Evolutionary conservation across 2,797 vertebrate species (phyloP).

Genomic region (Phoeniculus purpureus): DNA sequence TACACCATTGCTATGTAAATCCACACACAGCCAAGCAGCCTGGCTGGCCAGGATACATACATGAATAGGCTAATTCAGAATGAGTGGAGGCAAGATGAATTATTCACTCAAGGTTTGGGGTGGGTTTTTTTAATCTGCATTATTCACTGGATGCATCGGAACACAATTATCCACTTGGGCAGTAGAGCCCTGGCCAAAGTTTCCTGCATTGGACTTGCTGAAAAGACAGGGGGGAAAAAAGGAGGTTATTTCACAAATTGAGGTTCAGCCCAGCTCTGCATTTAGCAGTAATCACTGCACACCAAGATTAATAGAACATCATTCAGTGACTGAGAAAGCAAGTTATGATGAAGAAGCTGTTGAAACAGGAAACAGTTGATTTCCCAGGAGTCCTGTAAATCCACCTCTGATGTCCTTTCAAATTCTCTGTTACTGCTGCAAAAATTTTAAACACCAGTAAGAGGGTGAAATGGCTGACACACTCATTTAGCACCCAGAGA

Average conservation of each 20-base stretch:
- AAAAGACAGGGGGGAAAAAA: constrained; percentile 7
- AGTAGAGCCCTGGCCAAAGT: not conserved
- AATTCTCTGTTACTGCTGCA: constrained; percentile 61
- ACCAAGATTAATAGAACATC: constrained; percentile 55
- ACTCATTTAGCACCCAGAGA: constrained; percentile 8
- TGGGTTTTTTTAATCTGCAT: constrained; percentile 29
- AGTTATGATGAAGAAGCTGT: constrained; percentile 70
- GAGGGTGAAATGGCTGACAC: constrained; percentile 28
- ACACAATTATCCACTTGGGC: constrained; percentile 22
- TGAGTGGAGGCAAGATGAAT: constrained; percentile 35
- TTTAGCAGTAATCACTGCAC: constrained; percentile 25
- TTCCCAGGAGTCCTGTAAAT: constrained; percentile 67
- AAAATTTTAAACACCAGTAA: constrained; percentile 38
- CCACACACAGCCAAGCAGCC: not conserved
- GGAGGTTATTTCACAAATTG: not conserved
- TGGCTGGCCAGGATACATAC: constrained; percentile 24
- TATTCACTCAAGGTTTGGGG: constrained; percentile 18
- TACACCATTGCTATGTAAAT: constrained; percentile 12
- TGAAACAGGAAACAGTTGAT: constrained; percentile 71
- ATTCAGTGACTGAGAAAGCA: constrained; percentile 31
- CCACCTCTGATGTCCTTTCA: constrained; percentile 62
- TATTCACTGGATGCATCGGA: constrained; percentile 18
- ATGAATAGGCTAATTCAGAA: constrained; percentile 25
- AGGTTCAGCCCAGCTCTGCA: constrained; percentile 11
- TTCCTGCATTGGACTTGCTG: not conserved